Evolutionary conservation across 2,888 invertebrate species (phyloP), one percentile per base, ranked within the genome.

Genomic region (Conus canariensis): DNA sequence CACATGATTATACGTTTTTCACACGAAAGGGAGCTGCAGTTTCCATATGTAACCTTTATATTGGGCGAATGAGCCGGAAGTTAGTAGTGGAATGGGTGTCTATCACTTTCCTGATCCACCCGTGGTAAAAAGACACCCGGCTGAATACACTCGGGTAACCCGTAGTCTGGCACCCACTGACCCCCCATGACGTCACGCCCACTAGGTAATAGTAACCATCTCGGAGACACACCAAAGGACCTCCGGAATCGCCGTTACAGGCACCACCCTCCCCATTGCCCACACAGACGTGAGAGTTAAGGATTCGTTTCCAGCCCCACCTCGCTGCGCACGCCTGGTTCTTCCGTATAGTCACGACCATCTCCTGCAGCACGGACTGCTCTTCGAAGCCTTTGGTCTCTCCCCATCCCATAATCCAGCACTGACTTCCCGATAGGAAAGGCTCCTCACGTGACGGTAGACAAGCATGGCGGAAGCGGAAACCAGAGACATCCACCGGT

Each of bases 371-470:
- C 67, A 93, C 91, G 5, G 91, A 91, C 87, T 93, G 93, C 82
- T 91, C 92, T 64, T 90, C 90, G 88, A 87, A 92, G 30, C 93
- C 93, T 92, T 92, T 93, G 8, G 93, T 93, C 85, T 93, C 93
- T 30, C 93, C 93, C 93, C 93, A 93, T 58, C 93, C 93, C 93
- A 93, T 93, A 58, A 93, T 93, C 93, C 93, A 93, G 67, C 93
- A 93, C 83, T 92, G 90, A 86, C 93, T 93, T 22, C 92, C 91
- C 12, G 92, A 90, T 64, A 90, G 83, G 80, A 91, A 92, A 30
- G 90, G 90, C 22, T 92, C 89, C 80, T 91, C 89, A 19, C 86
- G 85, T 16, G 86, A 80, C 1, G 93, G 93, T 16, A 93, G 87
- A 88, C 93, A 93, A 74, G 92, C 93, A 74, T 93, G 93, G 67